Evolutionary conservation across 2,888 invertebrate species (phyloP).

Genomic region (Zaprionus bogoriensis): DNA sequence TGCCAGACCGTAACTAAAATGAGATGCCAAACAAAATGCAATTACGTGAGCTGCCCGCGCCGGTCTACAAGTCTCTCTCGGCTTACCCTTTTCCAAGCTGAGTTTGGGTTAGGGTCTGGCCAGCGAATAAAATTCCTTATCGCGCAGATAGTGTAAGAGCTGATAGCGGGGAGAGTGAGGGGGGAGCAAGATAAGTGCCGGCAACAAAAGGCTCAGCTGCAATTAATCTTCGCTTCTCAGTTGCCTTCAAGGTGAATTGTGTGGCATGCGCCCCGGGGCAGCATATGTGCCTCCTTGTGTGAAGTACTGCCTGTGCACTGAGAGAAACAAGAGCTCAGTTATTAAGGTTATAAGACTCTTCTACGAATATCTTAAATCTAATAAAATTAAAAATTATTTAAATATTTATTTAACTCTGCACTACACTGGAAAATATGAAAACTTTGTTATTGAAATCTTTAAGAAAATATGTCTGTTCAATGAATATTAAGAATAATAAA

Average conservation of each 20-base stretch:
- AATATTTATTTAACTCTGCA: too few species aligned
- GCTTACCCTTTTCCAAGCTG: constrained; percentile 22
- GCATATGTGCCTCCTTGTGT: constrained; percentile 15
- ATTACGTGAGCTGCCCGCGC: constrained; percentile 62
- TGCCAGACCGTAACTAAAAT: constrained; percentile 76
- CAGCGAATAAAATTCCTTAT: constrained; percentile 73
- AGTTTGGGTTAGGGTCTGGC: constrained; percentile 25
- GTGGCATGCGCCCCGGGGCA: constrained; percentile 73
- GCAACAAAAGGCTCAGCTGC: constrained; percentile 75
- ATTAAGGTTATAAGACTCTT: too few species aligned
- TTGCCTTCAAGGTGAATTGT: constrained; percentile 77
- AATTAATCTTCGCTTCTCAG: constrained; percentile 78
- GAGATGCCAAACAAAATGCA: constrained; percentile 78
- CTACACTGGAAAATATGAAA: too few species aligned
- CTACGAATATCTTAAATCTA: too few species aligned
- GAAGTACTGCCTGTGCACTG: neutral
- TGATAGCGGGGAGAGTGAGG: neutral
- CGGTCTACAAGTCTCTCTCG: neutral
- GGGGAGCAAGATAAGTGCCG: constrained; percentile 53
- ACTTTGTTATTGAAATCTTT: too few species aligned
- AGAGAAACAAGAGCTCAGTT: neutral
- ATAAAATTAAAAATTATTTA: too few species aligned
- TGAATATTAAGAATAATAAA: too few species aligned
- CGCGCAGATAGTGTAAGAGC: constrained; percentile 40
- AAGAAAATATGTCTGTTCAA: too few species aligned